phyloP scores from a whole-genome alignment of 2,113 vertebrate genomes.

The Nibea coibor region DNA sequence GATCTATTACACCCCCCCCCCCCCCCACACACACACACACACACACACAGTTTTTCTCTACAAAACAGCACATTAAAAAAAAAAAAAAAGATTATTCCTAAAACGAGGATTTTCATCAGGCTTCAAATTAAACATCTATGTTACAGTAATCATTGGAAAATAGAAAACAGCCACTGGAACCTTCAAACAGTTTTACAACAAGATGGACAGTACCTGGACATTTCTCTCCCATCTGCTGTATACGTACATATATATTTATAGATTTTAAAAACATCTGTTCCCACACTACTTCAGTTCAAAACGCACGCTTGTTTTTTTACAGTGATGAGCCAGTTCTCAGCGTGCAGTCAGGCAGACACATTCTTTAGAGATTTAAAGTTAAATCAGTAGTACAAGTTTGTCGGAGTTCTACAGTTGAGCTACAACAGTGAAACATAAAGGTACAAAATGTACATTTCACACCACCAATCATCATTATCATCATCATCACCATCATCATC shows the following conservation, averaged over 20 bases:
- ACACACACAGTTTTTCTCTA: slow-evolving; percentile 81
- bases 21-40: background rate
- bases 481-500: slow-evolving; percentile 52
- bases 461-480: background rate
- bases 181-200: slow-evolving; percentile 3
- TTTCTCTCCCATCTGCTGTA: slow-evolving; percentile 80
- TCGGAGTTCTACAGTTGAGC: slow-evolving; percentile 89
- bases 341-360: background rate
- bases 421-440: slow-evolving; percentile 91
- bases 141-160: slow-evolving; percentile 88
- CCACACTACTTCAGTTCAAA: slow-evolving; percentile 85
- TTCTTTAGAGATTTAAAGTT: slow-evolving; percentile 84
- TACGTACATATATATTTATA: slow-evolving; percentile 76
- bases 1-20: too few relatives aligned
- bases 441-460: slow-evolving; percentile 92
- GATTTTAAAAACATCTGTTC: slow-evolving; percentile 68
- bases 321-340: slow-evolving; percentile 14
- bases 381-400: slow-evolving; percentile 93
- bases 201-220: slow-evolving; percentile 7
- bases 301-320: slow-evolving; percentile 66
- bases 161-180: slow-evolving; percentile 43
- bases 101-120: slow-evolving; percentile 50
- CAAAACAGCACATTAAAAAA: slow-evolving; percentile 92
- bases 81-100: slow-evolving; percentile 76
- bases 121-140: slow-evolving; percentile 91